These are phyloP conservation scores for Acarapis woodi DNA, from an alignment of 1,140 invertebrate genomes.

Conservation along the genomic window DNA sequence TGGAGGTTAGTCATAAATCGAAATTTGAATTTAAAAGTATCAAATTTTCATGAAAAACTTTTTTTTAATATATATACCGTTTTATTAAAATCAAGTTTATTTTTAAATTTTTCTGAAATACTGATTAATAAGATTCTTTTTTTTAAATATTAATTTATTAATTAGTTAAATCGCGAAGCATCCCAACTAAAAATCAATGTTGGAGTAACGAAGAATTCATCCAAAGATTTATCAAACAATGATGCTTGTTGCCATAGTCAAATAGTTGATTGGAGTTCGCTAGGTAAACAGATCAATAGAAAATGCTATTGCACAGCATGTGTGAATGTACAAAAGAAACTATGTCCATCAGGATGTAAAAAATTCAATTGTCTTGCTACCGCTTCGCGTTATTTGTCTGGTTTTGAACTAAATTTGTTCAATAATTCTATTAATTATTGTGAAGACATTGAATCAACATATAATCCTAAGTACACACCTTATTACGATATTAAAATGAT, in stretches of 20 bases:
- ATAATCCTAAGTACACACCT: conserved; percentile 8
- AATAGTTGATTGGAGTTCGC: conserved; percentile 6
- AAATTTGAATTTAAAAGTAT: too few relatives aligned
- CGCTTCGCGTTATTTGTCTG: conserved; percentile 2
- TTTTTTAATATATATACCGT: too few relatives aligned
- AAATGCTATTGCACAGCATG: conserved; percentile 8
- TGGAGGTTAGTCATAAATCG: too few relatives aligned
- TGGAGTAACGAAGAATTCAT: neutral
- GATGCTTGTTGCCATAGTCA: conserved; percentile 8
- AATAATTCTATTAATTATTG: conserved; percentile 7
- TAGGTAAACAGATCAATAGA: conserved; percentile 3
- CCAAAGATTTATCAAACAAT: neutral
- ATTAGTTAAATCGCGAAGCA: too few relatives aligned
- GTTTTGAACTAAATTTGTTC: conserved; percentile 4
- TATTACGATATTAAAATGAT: conserved; percentile 6
- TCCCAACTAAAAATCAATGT: too few relatives aligned
- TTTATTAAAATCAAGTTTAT: too few relatives aligned
- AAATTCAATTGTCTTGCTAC: conserved; percentile 8
- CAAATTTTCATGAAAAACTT: too few relatives aligned
- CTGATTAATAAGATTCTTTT: too few relatives aligned
- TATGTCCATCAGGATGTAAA: conserved; percentile 6
- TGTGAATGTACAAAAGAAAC: conserved; percentile 1
- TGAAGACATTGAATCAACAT: conserved; percentile 5
- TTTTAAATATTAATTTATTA: too few relatives aligned
- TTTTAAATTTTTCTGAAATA: too few relatives aligned